Base-by-base conservation (phyloP, 2,797 vertebrate species). In the Sebastes taczanowskii region DNA sequence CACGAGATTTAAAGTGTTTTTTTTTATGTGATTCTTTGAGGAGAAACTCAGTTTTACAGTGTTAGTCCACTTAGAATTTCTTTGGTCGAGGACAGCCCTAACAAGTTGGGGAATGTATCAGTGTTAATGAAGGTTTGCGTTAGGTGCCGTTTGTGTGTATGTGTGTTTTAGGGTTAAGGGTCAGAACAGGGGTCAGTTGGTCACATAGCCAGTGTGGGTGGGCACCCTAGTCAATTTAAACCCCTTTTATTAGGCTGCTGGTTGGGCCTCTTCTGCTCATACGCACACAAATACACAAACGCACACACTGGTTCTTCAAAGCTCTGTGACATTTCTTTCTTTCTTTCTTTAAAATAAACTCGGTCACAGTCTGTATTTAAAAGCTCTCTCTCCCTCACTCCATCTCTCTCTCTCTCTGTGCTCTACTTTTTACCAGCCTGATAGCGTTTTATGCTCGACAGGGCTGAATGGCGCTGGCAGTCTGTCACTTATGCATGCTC, bases 401-500 rank as follows among this genome's bases (percentile, higher is more conserved):
- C 16, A 49, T 1, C 64, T 73, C 67, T 18, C 56, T 52, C 59
- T 11, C 23, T 53, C 11, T 27, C 6, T 30, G 4, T 64, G 79
- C 71, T 82, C 80, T 71, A 74, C 78, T 89, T 85, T 88, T 88
- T 87, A 89, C 88, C 86, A 87, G 80, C 79, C 80, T 86, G 74
- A 81, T 81, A 70, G 82, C 52, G 20, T 80, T 87, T 83, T 78
- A 78, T 86, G 86, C 89, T 88, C 42, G 74, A 83, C 83, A 60
- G 82, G 85, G 77, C 81, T 87, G 87, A 90, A 88, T 86, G 74
- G 72, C 74, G 65, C 83, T 86, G 86, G 77, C 85, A 79, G 81
- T 90, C 82, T 90, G 88, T 92, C 89, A 91, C 81, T 90, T 86
- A 68, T 38, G 55, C 70, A 82, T 32, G 58, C 84, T 87, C 86